These are phyloP conservation scores for Papilio xuthus DNA, from an alignment of 1,140 invertebrate genomes.

Conservation along the genomic window DNA sequence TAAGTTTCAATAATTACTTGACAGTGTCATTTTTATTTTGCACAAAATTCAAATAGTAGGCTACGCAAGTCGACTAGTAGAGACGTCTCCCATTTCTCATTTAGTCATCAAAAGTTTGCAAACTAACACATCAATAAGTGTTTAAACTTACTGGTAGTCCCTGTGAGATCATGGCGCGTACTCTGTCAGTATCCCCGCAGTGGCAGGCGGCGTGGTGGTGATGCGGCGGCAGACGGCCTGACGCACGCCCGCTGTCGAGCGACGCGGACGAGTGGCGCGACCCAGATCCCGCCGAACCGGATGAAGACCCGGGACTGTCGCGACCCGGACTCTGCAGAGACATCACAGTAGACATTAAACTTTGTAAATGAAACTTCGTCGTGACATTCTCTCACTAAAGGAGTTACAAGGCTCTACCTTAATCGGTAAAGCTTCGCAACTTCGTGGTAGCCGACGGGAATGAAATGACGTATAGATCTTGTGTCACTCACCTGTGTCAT, in stretches of 20 bases:
- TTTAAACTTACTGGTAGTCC: constrained; percentile 81
- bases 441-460: background rate
- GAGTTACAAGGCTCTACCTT: too few relatives aligned
- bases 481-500: constrained; percentile 84
- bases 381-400: too few relatives aligned
- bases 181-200: constrained; percentile 86
- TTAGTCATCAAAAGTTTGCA: background rate
- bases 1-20: too few relatives aligned
- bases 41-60: too few relatives aligned
- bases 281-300: constrained; percentile 88
- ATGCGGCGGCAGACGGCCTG: constrained; percentile 85
- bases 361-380: background rate
- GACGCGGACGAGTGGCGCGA: constrained; percentile 95
- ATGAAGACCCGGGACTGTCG: constrained; percentile 94
- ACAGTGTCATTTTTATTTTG: too few relatives aligned
- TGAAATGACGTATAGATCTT: background rate
- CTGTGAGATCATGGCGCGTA: constrained; percentile 85
- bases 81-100: too few relatives aligned
- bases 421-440: background rate
- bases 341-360: background rate
- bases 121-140: background rate
- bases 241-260: constrained; percentile 95
- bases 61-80: too few relatives aligned
- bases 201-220: constrained; percentile 89
- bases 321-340: constrained; percentile 89